Percentiles rank a stretch among this genome's conserved stretches.
These are phyloP conservation scores for Nothocercus julius DNA, from an alignment of 2,113 vertebrate species.

Conservation along the genomic window DNA sequence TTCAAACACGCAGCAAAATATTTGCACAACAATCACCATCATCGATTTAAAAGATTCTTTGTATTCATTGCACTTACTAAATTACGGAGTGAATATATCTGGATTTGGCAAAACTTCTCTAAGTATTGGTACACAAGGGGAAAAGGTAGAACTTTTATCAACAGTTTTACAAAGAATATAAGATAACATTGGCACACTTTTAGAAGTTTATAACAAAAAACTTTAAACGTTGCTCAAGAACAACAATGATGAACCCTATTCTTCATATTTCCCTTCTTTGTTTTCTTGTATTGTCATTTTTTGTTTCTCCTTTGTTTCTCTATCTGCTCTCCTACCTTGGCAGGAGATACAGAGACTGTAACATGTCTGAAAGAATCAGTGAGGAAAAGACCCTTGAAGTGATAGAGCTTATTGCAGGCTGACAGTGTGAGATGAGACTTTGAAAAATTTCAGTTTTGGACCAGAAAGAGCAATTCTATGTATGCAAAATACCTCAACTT, in stretches of 20 bases:
- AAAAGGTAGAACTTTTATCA: background rate
- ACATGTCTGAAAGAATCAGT: background rate
- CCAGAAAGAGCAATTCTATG: background rate
- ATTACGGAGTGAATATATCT: background rate
- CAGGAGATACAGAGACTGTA: background rate
- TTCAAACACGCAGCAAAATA: background rate
- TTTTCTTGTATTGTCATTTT: background rate
- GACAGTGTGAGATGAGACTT: background rate
- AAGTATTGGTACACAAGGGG: background rate
- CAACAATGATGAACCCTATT: background rate
- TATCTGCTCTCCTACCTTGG: background rate
- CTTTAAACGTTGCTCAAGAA: background rate
- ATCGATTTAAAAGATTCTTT: background rate
- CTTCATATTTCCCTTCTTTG: background rate
- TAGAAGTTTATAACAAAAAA: background rate
- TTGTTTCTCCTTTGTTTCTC: background rate
- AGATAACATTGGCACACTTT: background rate
- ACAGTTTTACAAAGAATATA: background rate
- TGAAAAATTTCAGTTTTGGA: constrained; percentile 14
- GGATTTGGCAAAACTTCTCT: constrained; percentile 1
- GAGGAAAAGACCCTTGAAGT: background rate
- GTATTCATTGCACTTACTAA: background rate
- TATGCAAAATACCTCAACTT: background rate
- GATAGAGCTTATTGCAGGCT: constrained; percentile 21
- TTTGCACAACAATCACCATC: constrained; percentile 6